Evolutionary conservation across 2,113 vertebrate genomes (phyloP), one percentile per base, ranked within the genome.

Genomic region (Eptesicus fuscus): DNA sequence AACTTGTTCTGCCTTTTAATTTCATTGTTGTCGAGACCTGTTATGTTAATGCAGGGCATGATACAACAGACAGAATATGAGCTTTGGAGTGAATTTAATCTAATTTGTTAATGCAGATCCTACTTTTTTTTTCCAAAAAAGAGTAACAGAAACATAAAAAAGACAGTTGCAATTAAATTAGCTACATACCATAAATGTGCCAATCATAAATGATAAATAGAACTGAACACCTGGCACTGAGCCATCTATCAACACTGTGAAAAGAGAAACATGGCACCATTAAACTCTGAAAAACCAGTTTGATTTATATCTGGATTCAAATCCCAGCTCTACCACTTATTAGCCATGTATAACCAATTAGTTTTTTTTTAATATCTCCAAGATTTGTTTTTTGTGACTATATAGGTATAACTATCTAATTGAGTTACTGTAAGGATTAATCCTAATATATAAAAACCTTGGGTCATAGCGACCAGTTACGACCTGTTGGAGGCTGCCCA

Each of bases 71-170:
- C 14, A 69, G 28, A 90, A 53, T 14, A 28, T 28, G 44, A 93
- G 32, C 8, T 89, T 93, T 61, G 82, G 13, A 71, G 28, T 92
- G 42, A 63, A 37, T 92, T 74, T 83, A 92, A 93, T 76, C 5
- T 18, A 83, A 35, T 84, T 61, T 95, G 40, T 86, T 85, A 86
- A 47, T 79, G 20, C 16, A 96, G 70, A 95, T 44, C 14, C 35
- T 78, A 12, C 47, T 92, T 92, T 71, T 35, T 71, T 35, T 91
- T 86, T 84, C 76, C 76, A 47, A 89, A 95, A 85, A 83, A 76
- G 59, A 77, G 79, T 63, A 37, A 82, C 16, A 74, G 74, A 95
- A 93, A 32, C 70, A 87, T 74, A 65, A 84, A 91, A 69, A 77
- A 67, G 25, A 73, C 23, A 82, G 32, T 63, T 90, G 47, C 5